Evolutionary conservation across 2,797 vertebrate species (phyloP).

Genomic region (Sebastiscus albofasciatus): DNA sequence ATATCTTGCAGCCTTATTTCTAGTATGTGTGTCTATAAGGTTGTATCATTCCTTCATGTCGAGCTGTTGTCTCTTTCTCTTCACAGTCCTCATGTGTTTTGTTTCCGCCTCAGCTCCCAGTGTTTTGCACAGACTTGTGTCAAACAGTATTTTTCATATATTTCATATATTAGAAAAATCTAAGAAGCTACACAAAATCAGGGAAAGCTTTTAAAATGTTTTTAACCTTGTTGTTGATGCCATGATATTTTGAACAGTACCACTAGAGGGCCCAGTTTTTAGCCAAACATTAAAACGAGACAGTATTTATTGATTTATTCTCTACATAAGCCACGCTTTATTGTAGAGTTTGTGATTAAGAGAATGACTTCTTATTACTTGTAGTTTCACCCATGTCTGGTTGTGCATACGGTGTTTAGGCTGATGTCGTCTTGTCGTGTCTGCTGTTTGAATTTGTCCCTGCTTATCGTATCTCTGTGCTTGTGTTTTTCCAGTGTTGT

Average conservation of each 20-base stretch:
- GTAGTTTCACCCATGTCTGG: conserved; percentile 17
- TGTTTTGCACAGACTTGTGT: conserved; percentile 9
- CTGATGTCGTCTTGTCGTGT: conserved; percentile 16
- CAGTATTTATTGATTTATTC: neutral
- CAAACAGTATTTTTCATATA: conserved; percentile 15
- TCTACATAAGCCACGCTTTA: neutral
- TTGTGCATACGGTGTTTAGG: conserved; percentile 26
- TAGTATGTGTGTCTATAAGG: neutral
- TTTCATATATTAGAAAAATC: neutral
- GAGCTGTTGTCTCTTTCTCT: neutral
- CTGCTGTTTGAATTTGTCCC: neutral
- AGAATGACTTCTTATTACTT: neutral
- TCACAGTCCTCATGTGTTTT: neutral
- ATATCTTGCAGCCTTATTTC: neutral
- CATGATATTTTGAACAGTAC: neutral
- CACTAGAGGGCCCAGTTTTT: neutral
- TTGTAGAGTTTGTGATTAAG: neutral
- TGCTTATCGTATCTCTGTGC: conserved; percentile 14
- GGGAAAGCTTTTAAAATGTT: neutral
- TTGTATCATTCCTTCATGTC: neutral
- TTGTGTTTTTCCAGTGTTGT: conserved; percentile 20
- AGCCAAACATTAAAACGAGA: neutral
- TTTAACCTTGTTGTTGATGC: neutral
- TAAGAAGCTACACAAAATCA: neutral
- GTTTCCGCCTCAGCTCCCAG: neutral